phyloP scores from a whole-genome alignment of 2,797 vertebrate genomes.

The Botia almorhae region DNA sequence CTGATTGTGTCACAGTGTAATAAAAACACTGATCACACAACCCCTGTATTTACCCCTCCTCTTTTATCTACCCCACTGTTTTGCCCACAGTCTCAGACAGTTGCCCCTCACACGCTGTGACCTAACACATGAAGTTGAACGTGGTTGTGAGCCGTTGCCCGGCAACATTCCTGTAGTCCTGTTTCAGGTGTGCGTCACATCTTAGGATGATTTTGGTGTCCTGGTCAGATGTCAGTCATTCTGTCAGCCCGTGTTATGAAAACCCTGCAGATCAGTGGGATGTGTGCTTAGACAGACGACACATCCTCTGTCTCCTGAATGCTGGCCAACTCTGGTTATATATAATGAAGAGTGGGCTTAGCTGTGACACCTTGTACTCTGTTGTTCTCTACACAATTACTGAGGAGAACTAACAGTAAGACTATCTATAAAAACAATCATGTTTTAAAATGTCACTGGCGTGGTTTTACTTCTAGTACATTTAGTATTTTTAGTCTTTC shows the following conservation, averaged over 20 bases:
- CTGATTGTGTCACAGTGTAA: constrained; percentile 63
- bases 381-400: neutral
- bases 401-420: no score
- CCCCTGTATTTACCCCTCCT: constrained; percentile 26
- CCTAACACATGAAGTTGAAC: neutral
- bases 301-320: neutral
- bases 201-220: constrained; percentile 25
- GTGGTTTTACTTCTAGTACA: no score
- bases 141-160: constrained; percentile 17
- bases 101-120: neutral
- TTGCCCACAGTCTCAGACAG: constrained; percentile 25
- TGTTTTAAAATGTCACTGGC: no score
- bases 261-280: constrained; percentile 9
- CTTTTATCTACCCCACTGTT: constrained; percentile 51
- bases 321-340: neutral
- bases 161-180: constrained; percentile 21
- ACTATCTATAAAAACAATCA: no score
- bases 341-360: neutral
- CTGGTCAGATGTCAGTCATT: constrained; percentile 32
- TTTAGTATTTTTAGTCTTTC: no score
- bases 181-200: constrained; percentile 5
- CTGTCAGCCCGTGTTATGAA: constrained; percentile 6
- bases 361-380: neutral
- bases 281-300: constrained; percentile 5
- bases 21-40: constrained; percentile 64